phyloP scores from a whole-genome alignment of 2,888 invertebrate genomes.

The Cyaniris semiargus region DNA sequence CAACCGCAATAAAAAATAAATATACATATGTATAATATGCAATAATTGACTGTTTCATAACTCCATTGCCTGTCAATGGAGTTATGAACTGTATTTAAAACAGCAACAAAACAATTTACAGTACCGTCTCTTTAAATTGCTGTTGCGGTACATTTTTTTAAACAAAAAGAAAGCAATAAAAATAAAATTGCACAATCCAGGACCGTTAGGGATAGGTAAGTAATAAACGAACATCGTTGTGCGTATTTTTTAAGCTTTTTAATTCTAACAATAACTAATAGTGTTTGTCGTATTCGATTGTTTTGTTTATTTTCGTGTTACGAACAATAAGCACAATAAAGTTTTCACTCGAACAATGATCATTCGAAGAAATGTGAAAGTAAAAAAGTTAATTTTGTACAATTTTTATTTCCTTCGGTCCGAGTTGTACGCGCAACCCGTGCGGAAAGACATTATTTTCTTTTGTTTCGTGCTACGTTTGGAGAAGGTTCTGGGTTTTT shows the following conservation, averaged over 20 bases:
- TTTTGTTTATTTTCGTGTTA: conserved; percentile 20
- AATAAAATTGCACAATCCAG: conserved; percentile 55
- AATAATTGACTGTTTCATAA: background rate
- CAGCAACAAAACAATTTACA: conserved; percentile 3
- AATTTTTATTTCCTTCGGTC: conserved; percentile 14
- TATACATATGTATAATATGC: background rate
- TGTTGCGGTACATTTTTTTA: conserved; percentile 50
- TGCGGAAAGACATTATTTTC: conserved; percentile 30
- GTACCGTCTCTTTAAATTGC: conserved; percentile 67
- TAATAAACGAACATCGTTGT: conserved; percentile 31
- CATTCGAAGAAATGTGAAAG: conserved; percentile 28
- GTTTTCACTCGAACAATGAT: conserved; percentile 28
- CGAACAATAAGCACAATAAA: conserved; percentile 12
- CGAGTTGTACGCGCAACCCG: conserved; percentile 21
- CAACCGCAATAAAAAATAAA: background rate
- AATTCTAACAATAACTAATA: conserved; percentile 22
- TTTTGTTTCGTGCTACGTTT: conserved; percentile 27
- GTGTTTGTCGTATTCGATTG: conserved; percentile 13
- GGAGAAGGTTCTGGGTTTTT: conserved; percentile 27
- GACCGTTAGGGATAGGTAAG: conserved; percentile 38
- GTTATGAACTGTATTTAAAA: background rate
- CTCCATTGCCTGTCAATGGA: background rate
- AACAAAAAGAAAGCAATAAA: conserved; percentile 52
- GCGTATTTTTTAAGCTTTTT: conserved; percentile 40
- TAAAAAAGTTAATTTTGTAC: conserved; percentile 30